A percentile compares a stretch with the other conserved stretches of the same genome.
These are phyloP conservation scores for Gymnosoma rotundatum DNA, from an alignment of 2,888 invertebrate genomes.

Conservation along the genomic window DNA sequence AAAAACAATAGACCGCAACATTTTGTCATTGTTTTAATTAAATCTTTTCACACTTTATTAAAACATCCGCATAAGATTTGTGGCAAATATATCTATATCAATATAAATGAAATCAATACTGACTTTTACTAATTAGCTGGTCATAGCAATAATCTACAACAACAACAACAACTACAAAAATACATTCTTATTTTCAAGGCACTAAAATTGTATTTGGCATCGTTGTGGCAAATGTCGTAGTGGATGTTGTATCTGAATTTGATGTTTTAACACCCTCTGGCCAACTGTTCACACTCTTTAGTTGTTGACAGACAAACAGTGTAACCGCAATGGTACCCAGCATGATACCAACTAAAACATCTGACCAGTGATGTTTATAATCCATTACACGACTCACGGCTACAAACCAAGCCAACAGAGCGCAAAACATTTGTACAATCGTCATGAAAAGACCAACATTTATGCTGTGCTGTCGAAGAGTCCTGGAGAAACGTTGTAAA, in stretches of 20 bases:
- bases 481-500: slow-evolving; percentile 69
- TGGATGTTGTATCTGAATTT: slow-evolving; percentile 31
- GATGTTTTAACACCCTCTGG: slow-evolving; percentile 30
- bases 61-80: not conserved
- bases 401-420: slow-evolving; percentile 91
- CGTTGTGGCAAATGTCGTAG: slow-evolving; percentile 31
- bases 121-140: slow-evolving; percentile 31
- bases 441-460: slow-evolving; percentile 56
- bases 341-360: slow-evolving; percentile 91
- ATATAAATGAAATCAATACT: slow-evolving; percentile 28
- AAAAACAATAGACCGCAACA: slow-evolving; percentile 1
- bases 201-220: slow-evolving; percentile 36
- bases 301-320: slow-evolving; percentile 64
- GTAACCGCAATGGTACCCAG: slow-evolving; percentile 87
- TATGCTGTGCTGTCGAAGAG: slow-evolving; percentile 85
- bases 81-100: not conserved
- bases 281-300: slow-evolving; percentile 39
- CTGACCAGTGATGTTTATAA: slow-evolving; percentile 99
- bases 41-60: not conserved
- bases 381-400: slow-evolving; percentile 95
- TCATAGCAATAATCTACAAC: not conserved
- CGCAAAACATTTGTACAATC: slow-evolving; percentile 87
- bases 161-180: not conserved
- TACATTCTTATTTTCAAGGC: slow-evolving; percentile 15
- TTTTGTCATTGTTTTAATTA: not conserved